Evolutionary conservation across 2,797 vertebrate genomes (phyloP), one percentile per base, ranked within the genome.

Genomic region (Myotis findleyi): DNA sequence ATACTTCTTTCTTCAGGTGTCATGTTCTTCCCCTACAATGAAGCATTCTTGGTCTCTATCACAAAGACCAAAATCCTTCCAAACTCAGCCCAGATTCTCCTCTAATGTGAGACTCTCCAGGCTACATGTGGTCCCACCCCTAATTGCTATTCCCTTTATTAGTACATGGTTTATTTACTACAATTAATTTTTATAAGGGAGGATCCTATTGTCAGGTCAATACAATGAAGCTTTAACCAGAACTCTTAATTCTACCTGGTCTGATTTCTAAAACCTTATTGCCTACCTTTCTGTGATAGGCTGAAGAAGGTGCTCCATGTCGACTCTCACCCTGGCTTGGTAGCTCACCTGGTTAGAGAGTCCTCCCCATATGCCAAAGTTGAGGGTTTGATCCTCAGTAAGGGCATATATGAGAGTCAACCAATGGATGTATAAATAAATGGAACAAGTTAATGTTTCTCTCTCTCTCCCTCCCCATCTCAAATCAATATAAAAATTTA

Each of bases 121-220:
- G 14, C 16, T 27, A 38, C 41, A 10, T 14, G 8, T 14, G 0
- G 2, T 1, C 64, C 27, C 7, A 49, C 7, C 20, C 3, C n/a
- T 73, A 68, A 30, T 55, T 57, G 25, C 25, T 73, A 6, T 44
- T 80, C 30, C 7, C 9, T 44, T 95, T 17, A 62, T 62, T 87
- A 87, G 5, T 13, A 9, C 0, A 2, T 38, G 8, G 0, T 23
- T 66, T 77, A 49, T 25, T 49, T 55, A 44, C 75, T 47, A 36
- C 33, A 68, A 68, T 73, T 95, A 21, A 72, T 76, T 86, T 93
- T 68, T 36, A 47, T 33, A 68, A 68, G 5, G 18, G 68, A 72
- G 41, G 25, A 33, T 53, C 3, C n/a, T 91, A 38, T n/a, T 80
- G 51, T 80, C 33, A 71, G 4, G 53, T 87, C 53, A 86, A 59